Evolutionary conservation across 35 echinoderm and acorn worm genomes (phyloP).

Genomic region (Apostichopus parvimensis): DNA sequence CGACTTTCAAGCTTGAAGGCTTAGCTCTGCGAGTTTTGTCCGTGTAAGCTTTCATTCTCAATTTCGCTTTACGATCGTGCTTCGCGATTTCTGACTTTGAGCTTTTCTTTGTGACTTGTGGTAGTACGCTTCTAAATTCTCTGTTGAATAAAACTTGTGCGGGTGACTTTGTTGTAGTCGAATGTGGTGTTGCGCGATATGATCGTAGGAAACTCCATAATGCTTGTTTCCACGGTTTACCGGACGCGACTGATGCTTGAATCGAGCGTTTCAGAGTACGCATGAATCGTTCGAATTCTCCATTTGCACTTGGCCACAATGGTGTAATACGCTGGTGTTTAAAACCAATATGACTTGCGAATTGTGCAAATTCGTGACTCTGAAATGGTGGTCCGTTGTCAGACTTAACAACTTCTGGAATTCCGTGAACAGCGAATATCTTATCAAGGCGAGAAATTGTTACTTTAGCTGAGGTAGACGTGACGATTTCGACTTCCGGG

Average conservation of each 20-base stretch:
- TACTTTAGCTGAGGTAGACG: conserved; percentile 64
- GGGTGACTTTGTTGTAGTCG: conserved; percentile 49
- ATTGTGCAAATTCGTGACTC: too few relatives aligned
- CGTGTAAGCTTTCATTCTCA: too few relatives aligned
- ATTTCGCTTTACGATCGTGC: too few relatives aligned
- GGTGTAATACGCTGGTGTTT: too few relatives aligned
- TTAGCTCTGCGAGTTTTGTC: too few relatives aligned
- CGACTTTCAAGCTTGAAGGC: too few relatives aligned
- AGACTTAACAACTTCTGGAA: conserved; percentile 55
- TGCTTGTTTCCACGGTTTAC: conserved; percentile 65
- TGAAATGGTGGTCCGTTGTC: conserved; percentile 64
- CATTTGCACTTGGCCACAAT: conserved; percentile 51
- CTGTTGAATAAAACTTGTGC: conserved; percentile 47
- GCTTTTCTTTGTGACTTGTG: not conserved
- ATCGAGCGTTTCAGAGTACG: conserved; percentile 43
- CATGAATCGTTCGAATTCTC: conserved; percentile 70
- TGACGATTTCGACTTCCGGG: conserved; percentile 65
- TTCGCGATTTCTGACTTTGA: not conserved
- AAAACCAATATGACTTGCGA: too few relatives aligned
- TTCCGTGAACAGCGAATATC: conserved; percentile 56
- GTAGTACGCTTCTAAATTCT: not conserved
- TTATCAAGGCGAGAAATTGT: conserved; percentile 54
- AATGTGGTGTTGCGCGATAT: conserved; percentile 73
- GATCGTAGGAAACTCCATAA: conserved; percentile 50
- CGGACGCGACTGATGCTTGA: conserved; percentile 20